Conservation (phyloP, 1,140 invertebrate genomes). For the Archegozetes longisetosus region DNA sequence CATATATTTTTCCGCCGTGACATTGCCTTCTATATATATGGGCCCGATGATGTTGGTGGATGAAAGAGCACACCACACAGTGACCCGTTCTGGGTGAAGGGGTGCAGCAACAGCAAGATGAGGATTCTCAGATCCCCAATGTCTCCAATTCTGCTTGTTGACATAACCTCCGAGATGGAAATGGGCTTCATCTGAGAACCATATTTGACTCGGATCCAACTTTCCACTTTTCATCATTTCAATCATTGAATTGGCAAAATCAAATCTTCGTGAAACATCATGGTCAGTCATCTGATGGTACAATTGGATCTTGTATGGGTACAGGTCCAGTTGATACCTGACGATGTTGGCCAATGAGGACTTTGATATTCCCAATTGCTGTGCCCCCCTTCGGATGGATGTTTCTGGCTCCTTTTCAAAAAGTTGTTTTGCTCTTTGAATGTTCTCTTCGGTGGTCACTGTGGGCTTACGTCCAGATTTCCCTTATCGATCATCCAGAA, state of each 20-base stretch:
- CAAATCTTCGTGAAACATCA: not conserved
- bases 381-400: not conserved
- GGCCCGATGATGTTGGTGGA: slow-evolving; percentile 8
- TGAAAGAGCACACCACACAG: slow-evolving; percentile 13
- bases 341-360: not conserved
- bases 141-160: slow-evolving; percentile 11
- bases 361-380: not conserved
- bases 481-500: not conserved
- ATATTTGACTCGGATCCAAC: slow-evolving; percentile 1
- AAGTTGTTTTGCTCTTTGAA: not conserved
- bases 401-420: not conserved
- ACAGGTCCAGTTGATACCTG: slow-evolving; percentile 6
- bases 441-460: not conserved
- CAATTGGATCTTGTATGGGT: slow-evolving; percentile 6
- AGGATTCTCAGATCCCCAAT: slow-evolving; percentile 8
- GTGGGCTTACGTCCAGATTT: not conserved
- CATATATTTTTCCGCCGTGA: slow-evolving; percentile 4
- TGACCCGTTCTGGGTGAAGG: slow-evolving; percentile 7
- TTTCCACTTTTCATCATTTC: not conserved
- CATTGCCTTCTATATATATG: slow-evolving; percentile 10
- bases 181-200: slow-evolving; percentile 14
- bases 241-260: slow-evolving; percentile 6
- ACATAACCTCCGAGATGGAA: slow-evolving; percentile 5
- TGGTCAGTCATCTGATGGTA: slow-evolving; percentile 5
- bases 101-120: not conserved